Conservation (phyloP, 2,797 vertebrate genomes). For the Garrulus glandarius region DNA sequence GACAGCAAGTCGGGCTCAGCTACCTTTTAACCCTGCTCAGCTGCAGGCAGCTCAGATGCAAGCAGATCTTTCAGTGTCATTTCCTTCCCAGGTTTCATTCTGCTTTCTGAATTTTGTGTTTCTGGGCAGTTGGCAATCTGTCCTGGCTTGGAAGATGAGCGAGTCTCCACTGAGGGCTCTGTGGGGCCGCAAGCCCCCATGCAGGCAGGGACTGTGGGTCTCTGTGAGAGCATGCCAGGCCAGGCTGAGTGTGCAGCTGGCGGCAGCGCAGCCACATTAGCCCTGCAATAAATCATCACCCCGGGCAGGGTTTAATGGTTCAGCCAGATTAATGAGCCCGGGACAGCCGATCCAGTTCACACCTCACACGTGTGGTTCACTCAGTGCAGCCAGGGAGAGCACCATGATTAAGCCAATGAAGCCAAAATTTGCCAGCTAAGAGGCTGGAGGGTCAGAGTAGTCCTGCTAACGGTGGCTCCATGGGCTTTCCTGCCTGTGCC, state of each 20-base stretch:
- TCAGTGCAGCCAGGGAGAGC: neutral
- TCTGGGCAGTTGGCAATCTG: neutral
- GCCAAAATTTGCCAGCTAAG: neutral
- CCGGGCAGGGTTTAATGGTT: neutral
- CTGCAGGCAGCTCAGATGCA: neutral
- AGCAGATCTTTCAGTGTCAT: neutral
- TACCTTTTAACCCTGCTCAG: neutral
- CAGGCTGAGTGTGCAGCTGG: rapidly evolving
- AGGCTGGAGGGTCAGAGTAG: neutral
- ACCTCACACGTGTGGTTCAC: neutral
- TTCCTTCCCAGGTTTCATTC: neutral
- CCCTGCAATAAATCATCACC: neutral
- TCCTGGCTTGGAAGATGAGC: neutral
- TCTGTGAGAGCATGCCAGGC: neutral
- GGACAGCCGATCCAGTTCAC: rapidly evolving
- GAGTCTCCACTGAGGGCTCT: rapidly evolving
- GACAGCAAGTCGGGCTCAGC: neutral
- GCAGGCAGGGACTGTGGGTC: rapidly evolving
- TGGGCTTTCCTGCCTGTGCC: rapidly evolving
- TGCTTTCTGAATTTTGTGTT: neutral
- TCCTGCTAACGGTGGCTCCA: rapidly evolving
- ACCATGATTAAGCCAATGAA: rapidly evolving
- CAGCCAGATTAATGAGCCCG: neutral
- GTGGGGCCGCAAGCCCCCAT: rapidly evolving
- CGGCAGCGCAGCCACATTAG: neutral